Percentiles rank a stretch among this genome's conserved stretches.
These are phyloP conservation scores for Sicus ferrugineus DNA, from an alignment of 2,888 invertebrate genomes.

Conservation along the genomic window DNA sequence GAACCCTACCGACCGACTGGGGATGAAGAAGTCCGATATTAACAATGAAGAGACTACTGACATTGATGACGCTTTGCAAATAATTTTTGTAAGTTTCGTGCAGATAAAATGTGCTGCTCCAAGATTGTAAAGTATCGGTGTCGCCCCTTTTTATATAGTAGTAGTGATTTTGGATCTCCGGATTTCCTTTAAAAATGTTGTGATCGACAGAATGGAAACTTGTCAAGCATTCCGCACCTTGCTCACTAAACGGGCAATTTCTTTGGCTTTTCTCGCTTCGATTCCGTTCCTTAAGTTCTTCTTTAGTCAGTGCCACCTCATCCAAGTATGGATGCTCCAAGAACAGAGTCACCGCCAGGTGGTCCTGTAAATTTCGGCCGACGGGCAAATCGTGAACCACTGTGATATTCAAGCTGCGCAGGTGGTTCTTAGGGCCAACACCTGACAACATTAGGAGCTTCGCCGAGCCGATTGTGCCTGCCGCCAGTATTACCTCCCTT, in stretches of 20 bases:
- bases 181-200: constrained; percentile 66
- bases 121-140: constrained; percentile 50
- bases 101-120: constrained; percentile 36
- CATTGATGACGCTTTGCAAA: constrained; percentile 24
- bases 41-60: constrained; percentile 38
- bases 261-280: constrained; percentile 65
- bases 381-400: constrained; percentile 63
- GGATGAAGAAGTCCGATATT: constrained; percentile 52
- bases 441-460: constrained; percentile 61
- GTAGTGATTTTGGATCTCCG: constrained; percentile 69
- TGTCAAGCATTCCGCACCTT: constrained; percentile 62
- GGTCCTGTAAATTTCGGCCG: constrained; percentile 82
- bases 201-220: too few relatives aligned
- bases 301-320: neutral
- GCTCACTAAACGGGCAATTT: constrained; percentile 65
- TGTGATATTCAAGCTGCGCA: constrained; percentile 47
- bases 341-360: constrained; percentile 68
- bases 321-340: constrained; percentile 49
- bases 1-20: constrained; percentile 64
- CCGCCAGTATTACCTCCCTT: constrained; percentile 58
- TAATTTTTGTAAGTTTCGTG: constrained; percentile 26
- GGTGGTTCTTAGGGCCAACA: constrained; percentile 52
- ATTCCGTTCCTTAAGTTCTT: too few relatives aligned
- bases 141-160: constrained; percentile 47
- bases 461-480: constrained; percentile 57